Evolutionary conservation across 2,113 vertebrate species (phyloP).

Genomic region (Myocastor coypus): DNA sequence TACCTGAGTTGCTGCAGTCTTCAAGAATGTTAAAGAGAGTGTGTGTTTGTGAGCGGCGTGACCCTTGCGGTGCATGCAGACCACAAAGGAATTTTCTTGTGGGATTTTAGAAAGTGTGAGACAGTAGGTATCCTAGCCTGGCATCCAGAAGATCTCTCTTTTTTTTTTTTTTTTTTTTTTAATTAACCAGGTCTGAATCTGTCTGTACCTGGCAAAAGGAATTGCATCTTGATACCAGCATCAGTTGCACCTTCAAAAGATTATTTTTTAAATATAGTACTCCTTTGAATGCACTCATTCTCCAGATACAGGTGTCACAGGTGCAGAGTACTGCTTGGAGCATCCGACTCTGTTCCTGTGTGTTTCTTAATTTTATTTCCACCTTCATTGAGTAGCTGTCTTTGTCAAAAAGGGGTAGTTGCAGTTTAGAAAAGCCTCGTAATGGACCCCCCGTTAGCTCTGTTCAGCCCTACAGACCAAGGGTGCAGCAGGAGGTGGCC

Average conservation of each 20-base stretch:
- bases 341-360: background rate
- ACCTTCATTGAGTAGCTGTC: background rate
- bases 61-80: background rate
- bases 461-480: background rate
- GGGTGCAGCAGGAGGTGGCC: background rate
- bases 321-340: background rate
- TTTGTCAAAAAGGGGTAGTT: background rate
- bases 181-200: background rate
- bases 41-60: background rate
- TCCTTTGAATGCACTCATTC: background rate
- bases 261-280: background rate
- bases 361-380: background rate
- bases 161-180: background rate
- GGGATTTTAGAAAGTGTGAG: background rate
- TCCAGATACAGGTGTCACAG: background rate
- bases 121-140: background rate
- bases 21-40: background rate
- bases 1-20: background rate
- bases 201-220: background rate
- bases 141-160: background rate
- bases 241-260: background rate
- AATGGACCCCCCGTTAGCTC: background rate
- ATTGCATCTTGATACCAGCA: background rate
- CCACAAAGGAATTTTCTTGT: background rate
- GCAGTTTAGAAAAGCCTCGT: background rate